Evolutionary conservation across 2,888 invertebrate genomes (phyloP), one percentile per base, ranked within the genome.

Genomic region (Drosophila cracens): DNA sequence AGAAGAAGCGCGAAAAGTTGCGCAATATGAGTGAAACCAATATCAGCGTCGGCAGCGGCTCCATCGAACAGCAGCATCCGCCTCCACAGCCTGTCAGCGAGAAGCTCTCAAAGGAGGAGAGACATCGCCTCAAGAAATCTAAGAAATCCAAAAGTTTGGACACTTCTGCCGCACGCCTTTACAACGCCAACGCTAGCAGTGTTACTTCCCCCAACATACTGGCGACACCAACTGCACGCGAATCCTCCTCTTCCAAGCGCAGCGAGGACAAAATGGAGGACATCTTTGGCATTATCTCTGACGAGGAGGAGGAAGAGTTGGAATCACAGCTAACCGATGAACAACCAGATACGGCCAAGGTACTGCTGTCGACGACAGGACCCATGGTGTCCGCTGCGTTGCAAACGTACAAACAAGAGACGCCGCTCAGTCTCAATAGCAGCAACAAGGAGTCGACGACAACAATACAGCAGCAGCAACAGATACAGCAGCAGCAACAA

Each of bases 221-320:
- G 33, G 53, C 51, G 18, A 58, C 56, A 6, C 56, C 54, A 4
- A 13, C 38, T 4, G n/a, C 68, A n/a, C 33, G 53, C 0, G 61
- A 64, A 2, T 8, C 59, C 0, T 49, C 64, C 3, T 8, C 62
- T 1, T 48, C 60, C 8, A 95, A 96, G 83, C 95, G 96, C 73
- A 96, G 96, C 81, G 97, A 97, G n/a, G 97, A 95, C 33, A 96
- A 97, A 93, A 96, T 97, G 96, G 97, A 97, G 92, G 97, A 97
- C 82, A 97, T 97, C 73, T 97, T 97, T 93, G 97, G 97, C 0
- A 96, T 97, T 16, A 94, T 97, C 71, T 97, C 97, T 1, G 97
- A 97, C 87, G 96, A 97, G 82, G 93, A 93, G 52, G 93, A 93
- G 49, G 97, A 97, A 87, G 96, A 97, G 83, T 92, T 93, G 43